phyloP scores from a whole-genome alignment of 2,113 vertebrate species.

The Halichoeres trimaculatus region DNA sequence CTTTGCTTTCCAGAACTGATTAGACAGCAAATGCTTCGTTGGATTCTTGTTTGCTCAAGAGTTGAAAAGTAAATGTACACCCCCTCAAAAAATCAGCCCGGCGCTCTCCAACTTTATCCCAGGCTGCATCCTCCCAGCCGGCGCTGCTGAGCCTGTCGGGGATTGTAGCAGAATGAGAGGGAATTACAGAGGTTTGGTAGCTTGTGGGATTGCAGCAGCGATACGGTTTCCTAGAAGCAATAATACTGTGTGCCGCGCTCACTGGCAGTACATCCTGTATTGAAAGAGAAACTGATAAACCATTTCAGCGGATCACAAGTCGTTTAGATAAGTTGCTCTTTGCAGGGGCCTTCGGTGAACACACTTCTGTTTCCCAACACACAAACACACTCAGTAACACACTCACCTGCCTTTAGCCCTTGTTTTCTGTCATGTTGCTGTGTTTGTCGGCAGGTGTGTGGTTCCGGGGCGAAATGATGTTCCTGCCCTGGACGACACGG shows the following conservation, averaged over 20 bases:
- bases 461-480: constrained; percentile 64
- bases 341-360: constrained; percentile 14
- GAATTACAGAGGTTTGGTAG: constrained; percentile 40
- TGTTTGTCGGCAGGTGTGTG: constrained; percentile 64
- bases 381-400: constrained; percentile 25
- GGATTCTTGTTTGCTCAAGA: constrained; percentile 18
- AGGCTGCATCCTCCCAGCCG: constrained; percentile 13
- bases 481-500: constrained; percentile 65
- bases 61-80: constrained; percentile 15
- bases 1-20: background rate
- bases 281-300: constrained; percentile 53
- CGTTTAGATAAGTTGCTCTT: constrained; percentile 56
- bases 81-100: background rate
- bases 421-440: constrained; percentile 57
- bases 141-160: constrained; percentile 23
- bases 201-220: constrained; percentile 38
- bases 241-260: constrained; percentile 17
- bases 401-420: constrained; percentile 42
- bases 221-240: constrained; percentile 36
- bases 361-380: constrained; percentile 7
- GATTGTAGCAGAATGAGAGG: constrained; percentile 49
- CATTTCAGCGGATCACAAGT: constrained; percentile 53
- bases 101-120: background rate
- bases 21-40: background rate
- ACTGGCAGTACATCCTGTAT: constrained; percentile 13